Conservation (phyloP, 1,140 invertebrate genomes). For the Dendroctonus ponderosae region DNA sequence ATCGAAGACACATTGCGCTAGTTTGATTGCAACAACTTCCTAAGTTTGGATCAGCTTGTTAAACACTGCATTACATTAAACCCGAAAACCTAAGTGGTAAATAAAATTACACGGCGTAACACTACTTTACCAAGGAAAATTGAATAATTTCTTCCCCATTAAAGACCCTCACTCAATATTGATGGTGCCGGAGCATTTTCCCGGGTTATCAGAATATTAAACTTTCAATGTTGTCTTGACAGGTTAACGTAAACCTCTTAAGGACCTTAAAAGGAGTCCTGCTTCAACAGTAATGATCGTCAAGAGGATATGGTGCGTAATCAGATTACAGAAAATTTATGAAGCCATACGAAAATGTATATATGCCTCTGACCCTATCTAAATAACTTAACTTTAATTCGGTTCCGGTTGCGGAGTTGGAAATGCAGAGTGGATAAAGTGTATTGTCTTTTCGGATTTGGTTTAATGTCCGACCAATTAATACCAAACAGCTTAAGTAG, state of each 20-base stretch:
- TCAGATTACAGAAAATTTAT: conserved; percentile 31
- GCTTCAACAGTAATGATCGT: conserved; percentile 27
- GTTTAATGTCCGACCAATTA: neutral
- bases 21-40: too few species aligned
- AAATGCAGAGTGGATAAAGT: too few species aligned
- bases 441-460: too few species aligned
- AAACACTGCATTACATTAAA: too few species aligned
- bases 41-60: too few species aligned
- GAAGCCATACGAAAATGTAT: conserved; percentile 20
- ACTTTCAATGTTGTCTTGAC: conserved; percentile 24
- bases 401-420: neutral
- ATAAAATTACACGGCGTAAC: too few species aligned
- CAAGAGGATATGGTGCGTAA: conserved; percentile 30
- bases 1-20: too few species aligned
- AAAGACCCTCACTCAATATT: conserved; percentile 6
- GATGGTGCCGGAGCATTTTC: conserved; percentile 15
- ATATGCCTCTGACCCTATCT: conserved; percentile 26
- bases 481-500: too few species aligned
- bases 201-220: conserved; percentile 25
- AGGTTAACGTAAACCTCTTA: conserved; percentile 34
- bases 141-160: conserved; percentile 20
- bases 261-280: conserved; percentile 25
- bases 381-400: conserved; percentile 26
- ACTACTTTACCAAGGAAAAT: neutral
- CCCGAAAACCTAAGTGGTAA: too few species aligned